Evolutionary conservation across 2,888 invertebrate genomes (phyloP).

Genomic region (Diloba caeruleocephala): DNA sequence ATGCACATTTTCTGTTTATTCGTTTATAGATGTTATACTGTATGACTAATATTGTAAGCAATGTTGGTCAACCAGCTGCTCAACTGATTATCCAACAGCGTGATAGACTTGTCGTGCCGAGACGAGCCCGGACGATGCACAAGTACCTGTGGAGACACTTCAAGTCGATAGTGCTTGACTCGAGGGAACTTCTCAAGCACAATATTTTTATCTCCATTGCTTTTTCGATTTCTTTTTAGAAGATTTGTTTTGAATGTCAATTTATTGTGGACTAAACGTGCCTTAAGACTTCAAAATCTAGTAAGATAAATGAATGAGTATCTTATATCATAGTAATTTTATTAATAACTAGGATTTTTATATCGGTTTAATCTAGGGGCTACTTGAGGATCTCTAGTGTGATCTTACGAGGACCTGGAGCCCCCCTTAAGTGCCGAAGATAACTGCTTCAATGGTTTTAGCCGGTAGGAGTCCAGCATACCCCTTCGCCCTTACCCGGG

Average conservation of each 20-base stretch:
- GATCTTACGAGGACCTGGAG: too few relatives aligned
- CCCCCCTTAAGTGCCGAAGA: too few relatives aligned
- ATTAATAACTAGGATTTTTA: too few relatives aligned
- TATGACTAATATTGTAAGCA: conserved; percentile 28
- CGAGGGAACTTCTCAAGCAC: conserved; percentile 61
- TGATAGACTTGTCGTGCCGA: conserved; percentile 20
- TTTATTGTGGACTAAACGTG: conserved; percentile 2
- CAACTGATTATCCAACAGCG: conserved; percentile 5
- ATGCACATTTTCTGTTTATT: conserved; percentile 45
- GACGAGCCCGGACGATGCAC: conserved; percentile 35
- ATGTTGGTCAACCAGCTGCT: conserved; percentile 15
- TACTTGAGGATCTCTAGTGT: too few relatives aligned
- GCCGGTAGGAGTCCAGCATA: too few relatives aligned
- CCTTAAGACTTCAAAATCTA: background rate
- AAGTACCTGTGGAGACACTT: conserved; percentile 55
- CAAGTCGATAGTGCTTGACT: conserved; percentile 63
- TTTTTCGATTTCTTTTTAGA: conserved; percentile 40
- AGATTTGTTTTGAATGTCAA: conserved; percentile 24
- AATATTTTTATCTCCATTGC: conserved; percentile 61
- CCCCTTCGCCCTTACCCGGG: too few relatives aligned
- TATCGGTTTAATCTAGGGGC: too few relatives aligned
- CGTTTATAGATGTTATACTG: conserved; percentile 23
- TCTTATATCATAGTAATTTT: too few relatives aligned
- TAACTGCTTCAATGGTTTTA: too few relatives aligned
- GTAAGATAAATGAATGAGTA: background rate